phyloP scores from a whole-genome alignment of 2,113 vertebrate genomes.

The Athene noctua region DNA sequence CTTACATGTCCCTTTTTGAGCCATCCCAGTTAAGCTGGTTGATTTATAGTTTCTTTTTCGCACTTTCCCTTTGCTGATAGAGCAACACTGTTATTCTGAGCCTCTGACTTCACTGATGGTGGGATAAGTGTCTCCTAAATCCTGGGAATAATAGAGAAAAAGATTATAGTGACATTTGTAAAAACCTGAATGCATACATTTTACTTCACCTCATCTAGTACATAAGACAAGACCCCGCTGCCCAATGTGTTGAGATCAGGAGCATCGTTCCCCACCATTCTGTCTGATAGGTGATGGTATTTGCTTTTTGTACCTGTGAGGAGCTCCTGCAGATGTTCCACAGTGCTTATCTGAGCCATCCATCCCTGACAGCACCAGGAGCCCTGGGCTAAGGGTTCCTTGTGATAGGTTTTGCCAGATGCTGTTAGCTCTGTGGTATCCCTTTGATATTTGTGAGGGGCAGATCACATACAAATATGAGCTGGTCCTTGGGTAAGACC shows the following conservation, averaged over 20 bases:
- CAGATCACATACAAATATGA: not conserved
- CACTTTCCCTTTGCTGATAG: not conserved
- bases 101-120: not conserved
- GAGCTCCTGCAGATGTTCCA: not conserved
- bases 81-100: not conserved
- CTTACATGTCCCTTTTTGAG: not conserved
- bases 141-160: not conserved
- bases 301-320: accelerated
- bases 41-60: not conserved
- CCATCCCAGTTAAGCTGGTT: not conserved
- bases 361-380: not conserved
- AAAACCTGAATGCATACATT: not conserved
- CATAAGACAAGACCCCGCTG: accelerated
- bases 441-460: not conserved
- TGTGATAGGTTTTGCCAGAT: not conserved
- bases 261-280: accelerated
- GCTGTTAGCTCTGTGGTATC: not conserved
- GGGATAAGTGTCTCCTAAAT: not conserved
- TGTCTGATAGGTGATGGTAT: not conserved
- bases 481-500: not conserved
- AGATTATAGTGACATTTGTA: not conserved
- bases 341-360: not conserved
- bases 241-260: not conserved
- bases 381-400: not conserved
- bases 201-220: not conserved